Evolutionary conservation across 2,113 vertebrate species (phyloP), one percentile per base, ranked within the genome.

Genomic region (Nannobrachium achirus): DNA sequence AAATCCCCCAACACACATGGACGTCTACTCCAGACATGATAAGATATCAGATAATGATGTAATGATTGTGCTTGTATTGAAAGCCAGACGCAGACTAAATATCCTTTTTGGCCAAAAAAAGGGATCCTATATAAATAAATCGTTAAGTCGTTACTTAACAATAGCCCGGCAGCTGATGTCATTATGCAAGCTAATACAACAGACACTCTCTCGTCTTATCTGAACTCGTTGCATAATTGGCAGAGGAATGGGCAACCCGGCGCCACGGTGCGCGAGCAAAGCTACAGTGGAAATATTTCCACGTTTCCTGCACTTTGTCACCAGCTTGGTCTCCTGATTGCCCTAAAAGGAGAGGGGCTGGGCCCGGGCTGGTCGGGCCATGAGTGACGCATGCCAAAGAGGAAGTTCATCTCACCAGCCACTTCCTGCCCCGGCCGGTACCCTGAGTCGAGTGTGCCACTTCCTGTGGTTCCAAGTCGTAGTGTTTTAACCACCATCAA

Each of bases 401-500:
- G 62, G 62, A 64, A 64, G 50, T 51, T 15, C 46, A 19, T 19
- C n/a, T 41, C 38, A 18, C 49, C 15, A 33, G 49, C 18, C n/a
- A 46, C 44, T 49, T 69, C 46, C 66, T 52, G 48, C 20, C n/a
- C 50, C 10, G 10, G 25, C 15, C 41, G 33, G 39, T 33, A 33
- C 25, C 25, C 48, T 46, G 67, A 18, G 13, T 20, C 38, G 18
- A 13, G 25, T 33, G 14, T 44, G 8, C 49, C 10, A 11, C 20
- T 44, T 51, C 49, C 48, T 19, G 11, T 42, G 16, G 33, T 8
- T 33, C n/a, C 6, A 33, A 33, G 25, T 33, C 25, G 3, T 33
- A 4, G 3, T 1, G 25, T 33, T 33, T 33, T 33, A 33, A 4
- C 25, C 25, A 33, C 25, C 3, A 33, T 33, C 25, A 33, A 33